phyloP scores from a whole-genome alignment of 2,797 vertebrate species.

The Rhinogobio ventralis region DNA sequence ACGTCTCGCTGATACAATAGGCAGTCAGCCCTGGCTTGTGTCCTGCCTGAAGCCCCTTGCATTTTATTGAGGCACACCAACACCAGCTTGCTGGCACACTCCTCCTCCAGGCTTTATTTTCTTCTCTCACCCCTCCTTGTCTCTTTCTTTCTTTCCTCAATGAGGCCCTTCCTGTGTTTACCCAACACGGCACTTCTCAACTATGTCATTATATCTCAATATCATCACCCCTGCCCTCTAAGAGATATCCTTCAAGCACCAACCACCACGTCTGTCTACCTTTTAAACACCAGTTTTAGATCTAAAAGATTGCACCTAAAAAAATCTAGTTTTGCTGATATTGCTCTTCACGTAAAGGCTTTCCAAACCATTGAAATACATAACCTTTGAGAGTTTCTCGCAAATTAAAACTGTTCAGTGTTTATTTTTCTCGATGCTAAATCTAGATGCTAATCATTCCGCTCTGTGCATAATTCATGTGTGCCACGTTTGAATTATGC shows the following conservation, averaged over 20 bases:
- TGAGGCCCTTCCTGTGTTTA: conserved; percentile 73
- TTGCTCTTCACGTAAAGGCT: background rate
- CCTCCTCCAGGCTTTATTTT: conserved; percentile 46
- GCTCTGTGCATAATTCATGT: conserved; percentile 48
- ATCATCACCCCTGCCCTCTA: conserved; percentile 74
- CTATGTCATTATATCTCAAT: conserved; percentile 80
- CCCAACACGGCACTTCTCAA: conserved; percentile 75
- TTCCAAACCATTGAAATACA: conserved; percentile 7
- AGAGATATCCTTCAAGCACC: conserved; percentile 16
- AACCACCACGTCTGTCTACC: conserved; percentile 53
- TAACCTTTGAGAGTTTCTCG: conserved; percentile 1
- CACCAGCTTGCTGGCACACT: conserved; percentile 52
- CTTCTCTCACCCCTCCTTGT: conserved; percentile 32
- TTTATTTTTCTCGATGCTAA: conserved; percentile 47
- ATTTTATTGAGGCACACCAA: conserved; percentile 44
- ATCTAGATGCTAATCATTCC: conserved; percentile 43
- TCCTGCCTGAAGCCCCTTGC: conserved; percentile 52
- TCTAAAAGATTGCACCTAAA: background rate
- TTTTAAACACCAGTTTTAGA: background rate
- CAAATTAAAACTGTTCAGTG: conserved; percentile 34
- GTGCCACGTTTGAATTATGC: conserved; percentile 48
- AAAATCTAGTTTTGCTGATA: background rate
- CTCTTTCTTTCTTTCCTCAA: conserved; percentile 60
- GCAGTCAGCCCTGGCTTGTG: conserved; percentile 44
- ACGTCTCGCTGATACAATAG: conserved; percentile 57